Evolutionary conservation across 2,113 vertebrate species (phyloP), one percentile per base, ranked within the genome.

Genomic region (Vombatus ursinus): DNA sequence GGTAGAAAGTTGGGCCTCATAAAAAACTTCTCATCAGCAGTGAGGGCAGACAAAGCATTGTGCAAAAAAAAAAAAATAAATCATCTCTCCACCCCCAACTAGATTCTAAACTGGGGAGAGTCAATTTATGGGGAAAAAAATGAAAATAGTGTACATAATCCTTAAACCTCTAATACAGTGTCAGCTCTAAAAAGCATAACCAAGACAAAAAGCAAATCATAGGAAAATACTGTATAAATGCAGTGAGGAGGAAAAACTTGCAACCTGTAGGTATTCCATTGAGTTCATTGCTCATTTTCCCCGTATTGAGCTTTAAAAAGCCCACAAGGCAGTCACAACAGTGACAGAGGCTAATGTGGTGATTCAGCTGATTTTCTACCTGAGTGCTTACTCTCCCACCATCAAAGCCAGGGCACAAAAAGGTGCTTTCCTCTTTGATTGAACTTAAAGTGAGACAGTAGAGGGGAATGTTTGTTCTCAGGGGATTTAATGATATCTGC

Each of bases 401-500:
- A 84, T 84, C 68, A 97, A 90, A 94, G 5, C 90, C 48, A 51
- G 8, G 37, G 68, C 50, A 52, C 6, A 25, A 50, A 90, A 50
- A 50, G 49, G 51, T 24, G 61, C 94, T 95, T 96, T n/a, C 92
- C 97, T 94, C 92, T 50, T 96, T 90, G 92, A 61, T 68, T 91
- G 28, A 44, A 93, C 90, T 90, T 89, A 95, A 96, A 97, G 96
- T 96, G 97, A 96, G 90, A 26, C 0, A 95, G 95, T 92, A 97
- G 61, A 8, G 48, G 37, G 44, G 92, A 92, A 92, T 90, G 92
- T 91, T 92, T 95, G 89, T 77, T 89, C 92, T 49, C 90, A 92
- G 93, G 89, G 96, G 96, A 91, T 94, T 94, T 91, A 93, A 94
- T 90, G 90, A 96, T 19, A 97, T 51, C 22, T 95, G 11, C 37